A percentile compares a stretch with the other conserved stretches of the same genome.
phyloP scores from a whole-genome alignment of 2,888 invertebrate species.

The Terebella lapidaria region DNA sequence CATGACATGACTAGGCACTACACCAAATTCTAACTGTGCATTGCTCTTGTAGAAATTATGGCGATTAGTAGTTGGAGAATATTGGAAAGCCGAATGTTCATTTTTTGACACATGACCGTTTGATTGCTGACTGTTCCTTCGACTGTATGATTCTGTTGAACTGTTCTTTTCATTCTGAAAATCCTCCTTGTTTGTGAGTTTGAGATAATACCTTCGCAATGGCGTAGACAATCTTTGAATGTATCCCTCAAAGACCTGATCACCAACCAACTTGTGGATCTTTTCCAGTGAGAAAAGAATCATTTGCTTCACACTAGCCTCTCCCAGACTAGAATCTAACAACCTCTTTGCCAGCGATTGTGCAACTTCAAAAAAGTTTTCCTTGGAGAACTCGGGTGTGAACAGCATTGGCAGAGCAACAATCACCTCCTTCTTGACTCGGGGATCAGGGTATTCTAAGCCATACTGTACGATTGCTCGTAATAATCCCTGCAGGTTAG shows the following conservation, averaged over 20 bases:
- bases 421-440: constrained; percentile 50
- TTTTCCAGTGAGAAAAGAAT: constrained; percentile 50
- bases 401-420: constrained; percentile 53
- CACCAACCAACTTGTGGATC: constrained; percentile 51
- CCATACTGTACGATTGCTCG: constrained; percentile 51
- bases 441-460: constrained; percentile 46
- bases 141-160: not conserved
- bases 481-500: constrained; percentile 51
- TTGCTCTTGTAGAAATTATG: not conserved
- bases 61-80: not conserved
- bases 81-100: not conserved
- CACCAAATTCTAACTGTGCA: constrained; percentile 46
- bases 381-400: constrained; percentile 51
- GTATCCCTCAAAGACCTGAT: constrained; percentile 44
- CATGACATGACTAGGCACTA: constrained; percentile 53
- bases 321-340: constrained; percentile 34
- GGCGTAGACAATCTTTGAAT: constrained; percentile 39
- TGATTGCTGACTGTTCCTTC: not conserved
- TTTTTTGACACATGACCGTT: not conserved
- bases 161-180: not conserved
- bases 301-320: constrained; percentile 31
- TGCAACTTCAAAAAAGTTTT: constrained; percentile 50
- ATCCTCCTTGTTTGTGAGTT: constrained; percentile 12
- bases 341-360: constrained; percentile 45
- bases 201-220: constrained; percentile 21